Base-by-base conservation (phyloP, 35 echinoderm and acorn worm species). In the Hemicentrotus pulcherrimus region DNA sequence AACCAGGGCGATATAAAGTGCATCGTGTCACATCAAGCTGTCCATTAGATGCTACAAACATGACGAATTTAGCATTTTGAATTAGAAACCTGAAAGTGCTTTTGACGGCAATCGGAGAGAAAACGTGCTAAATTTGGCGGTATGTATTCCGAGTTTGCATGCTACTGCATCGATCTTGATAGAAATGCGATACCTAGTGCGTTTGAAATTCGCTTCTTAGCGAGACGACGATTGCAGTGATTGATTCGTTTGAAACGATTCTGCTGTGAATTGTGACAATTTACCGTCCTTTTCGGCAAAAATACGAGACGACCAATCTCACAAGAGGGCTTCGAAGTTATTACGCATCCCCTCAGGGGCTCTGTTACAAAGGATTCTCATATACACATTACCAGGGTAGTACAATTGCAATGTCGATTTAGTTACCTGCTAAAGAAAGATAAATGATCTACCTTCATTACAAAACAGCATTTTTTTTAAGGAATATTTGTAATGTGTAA, bases 61-160 rank as follows among this genome's bases (percentile, higher is more conserved):
- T 78, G 65, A 78, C 65, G 65, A 78, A 78, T 78, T 78, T 78
- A 78, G 65, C 65, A 78, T 78, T 78, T 78, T 78, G 65, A 78
- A 78, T 78, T n/a, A 78, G 65, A 78, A n/a, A 78, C 65, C 65
- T 78, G 65, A 78, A 78, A 78, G 65, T 78, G 65, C 65, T 78
- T 78, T 78, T 78, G 65, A 78, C 65, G 65, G 65, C 65, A 78
- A 78, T 78, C 65, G 19, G 65, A 78, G 65, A 28, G 65, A 78
- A 78, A 78, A 78, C 65, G 65, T 78, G 65, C 65, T 78, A 78
- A 78, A 78, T 78, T 78, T 78, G 65, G 65, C 65, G 65, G 65
- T 78, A 78, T 78, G 65, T 78, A 78, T 78, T 78, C 65, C 65
- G 65, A 3, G 65, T 78, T 78, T 78, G 65, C 65, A 78, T 78